Percentiles rank a stretch among this genome's conserved stretches.
Conservation (phyloP, 2,888 invertebrate genomes). For the Leptothorax acervorum region DNA sequence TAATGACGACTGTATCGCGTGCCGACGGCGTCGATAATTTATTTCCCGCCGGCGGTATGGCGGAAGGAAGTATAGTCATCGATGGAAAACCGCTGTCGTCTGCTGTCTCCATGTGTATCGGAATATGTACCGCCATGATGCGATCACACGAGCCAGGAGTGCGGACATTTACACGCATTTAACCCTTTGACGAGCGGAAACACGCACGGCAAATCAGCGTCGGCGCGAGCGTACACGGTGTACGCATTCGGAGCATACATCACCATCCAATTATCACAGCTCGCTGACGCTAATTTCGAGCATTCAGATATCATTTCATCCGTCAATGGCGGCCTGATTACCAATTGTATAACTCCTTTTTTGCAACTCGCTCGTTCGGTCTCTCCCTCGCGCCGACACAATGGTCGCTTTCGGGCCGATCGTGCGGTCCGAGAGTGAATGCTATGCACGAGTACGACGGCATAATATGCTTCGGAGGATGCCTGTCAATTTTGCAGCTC, state of each 20-base stretch:
- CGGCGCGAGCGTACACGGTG: constrained; percentile 58
- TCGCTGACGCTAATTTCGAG: constrained; percentile 80
- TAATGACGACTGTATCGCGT: constrained; percentile 41
- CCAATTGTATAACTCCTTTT: constrained; percentile 77
- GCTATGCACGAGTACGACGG: constrained; percentile 54
- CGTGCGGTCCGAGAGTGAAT: constrained; percentile 63
- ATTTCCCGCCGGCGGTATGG: constrained; percentile 31
- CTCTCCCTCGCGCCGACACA: constrained; percentile 54
- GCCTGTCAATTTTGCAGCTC: constrained; percentile 74
- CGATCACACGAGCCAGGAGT: constrained; percentile 75
- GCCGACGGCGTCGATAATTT: constrained; percentile 38
- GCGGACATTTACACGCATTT: constrained; percentile 80
- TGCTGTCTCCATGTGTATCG: constrained; percentile 61
- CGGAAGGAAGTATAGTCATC: constrained; percentile 58
- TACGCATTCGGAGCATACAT: constrained; percentile 74
- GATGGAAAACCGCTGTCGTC: constrained; percentile 55
- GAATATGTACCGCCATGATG: constrained; percentile 63
- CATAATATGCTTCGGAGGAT: constrained; percentile 72
- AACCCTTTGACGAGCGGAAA: constrained; percentile 80
- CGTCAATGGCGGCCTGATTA: constrained; percentile 81
- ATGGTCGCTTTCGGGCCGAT: constrained; percentile 64
- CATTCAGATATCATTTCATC: constrained; percentile 81
- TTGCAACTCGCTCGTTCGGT: constrained; percentile 25
- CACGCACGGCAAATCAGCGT: constrained; percentile 75
- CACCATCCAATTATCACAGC: constrained; percentile 80